Evolutionary conservation across 1,140 invertebrate species (phyloP), one percentile per base, ranked within the genome.

Genomic region (Eulimnadia texana): DNA sequence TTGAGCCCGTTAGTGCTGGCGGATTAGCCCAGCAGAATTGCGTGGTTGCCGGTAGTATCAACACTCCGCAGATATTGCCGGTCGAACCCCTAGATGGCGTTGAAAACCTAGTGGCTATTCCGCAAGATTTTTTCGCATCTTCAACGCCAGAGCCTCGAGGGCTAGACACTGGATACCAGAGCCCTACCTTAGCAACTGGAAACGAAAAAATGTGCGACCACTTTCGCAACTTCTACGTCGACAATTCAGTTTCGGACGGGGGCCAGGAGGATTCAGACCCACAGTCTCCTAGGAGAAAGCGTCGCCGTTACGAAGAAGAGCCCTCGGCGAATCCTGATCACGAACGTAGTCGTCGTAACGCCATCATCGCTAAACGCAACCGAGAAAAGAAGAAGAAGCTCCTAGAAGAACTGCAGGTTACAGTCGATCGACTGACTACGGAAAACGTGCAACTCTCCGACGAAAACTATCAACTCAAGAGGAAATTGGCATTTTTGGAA

Each of bases 301-400:
- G 33, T 16, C 20, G 51, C 13, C 13, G 50, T 19, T 61, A 61
- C 53, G 60, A 61, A n/a, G 51, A 51, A 1, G 58, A 55, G 16
- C 62, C 57, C 2, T 61, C 28, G 19, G 22, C 25, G 9, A 60
- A 66, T 42, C 65, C 58, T 0, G 23, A 24, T 13, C 19, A 33
- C 16, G 66, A 66, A 42, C 63, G 60, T 16, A 28, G 23, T 10
- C 13, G 66, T n/a, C 61, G 47, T 1, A 66, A 66, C 54, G 66
- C 66, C 3, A 64, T 66, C 19, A 66, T 65, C 24, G 62, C 66
- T 22, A 66, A 66, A 33, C 63, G 49, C n/a, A 66, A 66, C 47
- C 29, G 66, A 16, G 66, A 66, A 16, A 13, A 19, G n/a, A 66
- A 66, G 53, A 64, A 64, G 52, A 10, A 61, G 3, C 6, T 49